These are phyloP conservation scores for Drosophila nikananu DNA, from an alignment of 1,140 invertebrate genomes.

Conservation along the genomic window DNA sequence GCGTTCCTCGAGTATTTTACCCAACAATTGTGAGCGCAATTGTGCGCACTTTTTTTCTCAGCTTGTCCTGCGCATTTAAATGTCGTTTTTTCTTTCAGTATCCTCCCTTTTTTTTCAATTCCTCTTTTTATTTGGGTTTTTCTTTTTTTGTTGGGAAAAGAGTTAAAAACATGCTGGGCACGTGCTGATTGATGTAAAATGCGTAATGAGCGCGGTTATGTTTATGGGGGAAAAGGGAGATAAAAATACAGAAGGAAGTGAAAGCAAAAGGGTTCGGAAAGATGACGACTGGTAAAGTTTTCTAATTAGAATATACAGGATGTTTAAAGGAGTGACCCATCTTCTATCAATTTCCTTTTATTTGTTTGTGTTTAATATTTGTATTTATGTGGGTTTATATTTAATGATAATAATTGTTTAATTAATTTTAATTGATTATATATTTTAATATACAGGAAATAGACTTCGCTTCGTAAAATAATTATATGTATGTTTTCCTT, in stretches of 20 bases:
- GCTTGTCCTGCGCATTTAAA: constrained; percentile 64
- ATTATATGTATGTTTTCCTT: too few relatives aligned
- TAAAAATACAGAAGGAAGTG: neutral
- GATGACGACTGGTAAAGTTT: constrained; percentile 70
- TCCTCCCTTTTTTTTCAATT: constrained; percentile 21
- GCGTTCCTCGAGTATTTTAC: constrained; percentile 58
- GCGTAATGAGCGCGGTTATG: constrained; percentile 77
- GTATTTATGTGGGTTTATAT: too few relatives aligned
- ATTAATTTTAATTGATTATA: too few relatives aligned
- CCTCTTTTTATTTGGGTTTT: constrained; percentile 6
- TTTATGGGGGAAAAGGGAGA: constrained; percentile 37
- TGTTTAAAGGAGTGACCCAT: neutral
- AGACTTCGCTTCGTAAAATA: too few relatives aligned
- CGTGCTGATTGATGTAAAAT: constrained; percentile 83
- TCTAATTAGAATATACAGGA: constrained; percentile 73
- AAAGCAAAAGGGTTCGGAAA: constrained; percentile 42
- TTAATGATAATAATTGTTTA: too few relatives aligned
- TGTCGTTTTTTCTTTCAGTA: constrained; percentile 29
- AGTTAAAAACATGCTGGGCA: constrained; percentile 77
- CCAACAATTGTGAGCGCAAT: constrained; percentile 68
- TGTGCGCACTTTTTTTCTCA: constrained; percentile 65
- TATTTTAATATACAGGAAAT: too few relatives aligned
- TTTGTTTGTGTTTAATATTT: neutral
- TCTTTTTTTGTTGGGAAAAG: constrained; percentile 36
- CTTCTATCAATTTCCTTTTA: neutral